These are phyloP conservation scores for Bombus impatiens DNA, from an alignment of 1,140 invertebrate genomes.

Conservation along the genomic window DNA sequence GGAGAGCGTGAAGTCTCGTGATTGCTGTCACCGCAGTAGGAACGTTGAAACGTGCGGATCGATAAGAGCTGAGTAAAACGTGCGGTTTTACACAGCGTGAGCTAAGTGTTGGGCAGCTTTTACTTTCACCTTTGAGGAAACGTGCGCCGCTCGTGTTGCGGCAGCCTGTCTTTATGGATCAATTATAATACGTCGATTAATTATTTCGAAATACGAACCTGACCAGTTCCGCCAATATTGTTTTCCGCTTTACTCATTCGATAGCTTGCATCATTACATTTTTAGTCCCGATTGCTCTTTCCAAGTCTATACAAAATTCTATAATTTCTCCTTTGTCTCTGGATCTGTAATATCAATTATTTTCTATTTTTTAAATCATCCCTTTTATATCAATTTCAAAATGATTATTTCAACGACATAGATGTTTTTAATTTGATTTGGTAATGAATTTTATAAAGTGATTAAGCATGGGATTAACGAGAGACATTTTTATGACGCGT, in stretches of 20 bases:
- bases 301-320: neutral
- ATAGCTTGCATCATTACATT: neutral
- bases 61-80: conserved; percentile 22
- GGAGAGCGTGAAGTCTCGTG: neutral
- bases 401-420: neutral
- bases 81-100: conserved; percentile 16
- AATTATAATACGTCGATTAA: conserved; percentile 76
- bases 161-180: conserved; percentile 75
- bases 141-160: conserved; percentile 71
- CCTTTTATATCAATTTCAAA: neutral
- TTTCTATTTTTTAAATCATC: neutral
- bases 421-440: neutral
- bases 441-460: neutral
- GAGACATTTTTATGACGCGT: too few relatives aligned
- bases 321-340: neutral
- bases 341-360: neutral
- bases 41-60: conserved; percentile 7
- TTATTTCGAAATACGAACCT: conserved; percentile 70
- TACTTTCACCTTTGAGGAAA: conserved; percentile 80
- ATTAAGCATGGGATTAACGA: neutral
- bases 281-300: neutral
- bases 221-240: conserved; percentile 15
- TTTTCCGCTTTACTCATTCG: neutral
- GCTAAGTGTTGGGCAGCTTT: conserved; percentile 65
- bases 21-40: neutral